Base-by-base conservation (phyloP, 2,888 invertebrate genomes). In the Norana najaformis region DNA sequence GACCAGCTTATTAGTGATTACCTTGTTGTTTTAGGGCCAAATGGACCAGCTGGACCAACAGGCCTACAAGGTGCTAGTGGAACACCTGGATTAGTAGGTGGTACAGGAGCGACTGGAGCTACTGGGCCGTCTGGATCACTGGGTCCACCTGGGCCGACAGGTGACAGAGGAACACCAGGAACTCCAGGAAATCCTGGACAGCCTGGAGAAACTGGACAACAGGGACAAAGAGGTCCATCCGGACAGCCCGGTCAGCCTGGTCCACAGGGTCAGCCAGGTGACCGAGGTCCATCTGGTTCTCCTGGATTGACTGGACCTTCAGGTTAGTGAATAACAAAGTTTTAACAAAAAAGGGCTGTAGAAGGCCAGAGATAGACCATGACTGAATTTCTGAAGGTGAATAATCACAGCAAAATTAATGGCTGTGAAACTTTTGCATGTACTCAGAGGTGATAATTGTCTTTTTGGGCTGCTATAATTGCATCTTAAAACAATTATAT, bases 161-260 rank as follows among this genome's bases (percentile, higher is more conserved):
- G 92, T 82, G 90, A 89, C 30, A 53, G 38, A 35, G 92, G 92
- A 88, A 41, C 20, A 8, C 47, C 89, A 69, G 92, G 92, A 20
- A 30, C 88, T 34, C n/a, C 91, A n/a, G 91, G 91, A 47, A 36
- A 83, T 38, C 37, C 36, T 23, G 91, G 91, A 90, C 91, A 53
- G 39, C 89, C 38, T 36, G 91, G 89, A 30, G n/a, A 41, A 0
- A 41, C 69, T 38, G 91, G 91, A 35, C 39, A 23, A 34, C 90
- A 69, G 35, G 91, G 91, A 83, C 89, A 47, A 34, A 88, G 47
- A 47, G 91, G 91, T 38, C 88, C 18, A 20, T 38, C 82, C 35
- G 90, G 90, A 39, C 34, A 37, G 41, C 88, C 82, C 37, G 94
- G 94, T 88, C 90, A 92, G 35, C 91, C 93, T 36, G 94, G 94